Evolutionary conservation across 2,888 invertebrate species (phyloP).

Genomic region (Allophyes oxyacanthae): DNA sequence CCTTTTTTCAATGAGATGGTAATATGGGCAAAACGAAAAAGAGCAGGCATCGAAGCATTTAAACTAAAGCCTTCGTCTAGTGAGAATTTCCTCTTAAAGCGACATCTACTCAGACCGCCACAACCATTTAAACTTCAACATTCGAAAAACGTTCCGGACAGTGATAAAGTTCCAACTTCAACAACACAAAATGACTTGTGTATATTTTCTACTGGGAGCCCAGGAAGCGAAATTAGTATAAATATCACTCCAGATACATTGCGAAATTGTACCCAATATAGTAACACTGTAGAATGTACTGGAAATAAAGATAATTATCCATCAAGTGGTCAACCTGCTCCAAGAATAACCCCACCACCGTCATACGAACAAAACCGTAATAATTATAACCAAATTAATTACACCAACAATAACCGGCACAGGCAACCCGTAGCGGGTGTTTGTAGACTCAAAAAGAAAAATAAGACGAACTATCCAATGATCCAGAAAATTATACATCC

Average conservation of each 20-base stretch:
- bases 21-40: constrained; percentile 59
- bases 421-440: constrained; percentile 9
- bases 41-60: constrained; percentile 11
- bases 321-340: not conserved
- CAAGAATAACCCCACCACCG: constrained; percentile 1
- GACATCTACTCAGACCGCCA: constrained; percentile 19
- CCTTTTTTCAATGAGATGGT: constrained; percentile 61
- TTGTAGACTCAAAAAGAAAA: no score
- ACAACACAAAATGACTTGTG: constrained; percentile 25
- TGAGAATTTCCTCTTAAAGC: constrained; percentile 32
- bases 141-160: constrained; percentile 1
- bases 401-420: constrained; percentile 5
- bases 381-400: constrained; percentile 13
- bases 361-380: not conserved
- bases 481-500: not conserved
- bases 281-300: not conserved
- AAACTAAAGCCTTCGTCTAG: not conserved
- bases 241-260: constrained; percentile 42
- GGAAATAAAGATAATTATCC: not conserved
- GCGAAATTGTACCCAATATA: not conserved
- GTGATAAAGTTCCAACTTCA: not conserved
- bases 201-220: constrained; percentile 54
- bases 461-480: no score
- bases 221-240: constrained; percentile 56
- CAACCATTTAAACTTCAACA: not conserved